Base-by-base conservation (phyloP, 2,888 invertebrate genomes). In the Prostheceraeus crozeri region DNA sequence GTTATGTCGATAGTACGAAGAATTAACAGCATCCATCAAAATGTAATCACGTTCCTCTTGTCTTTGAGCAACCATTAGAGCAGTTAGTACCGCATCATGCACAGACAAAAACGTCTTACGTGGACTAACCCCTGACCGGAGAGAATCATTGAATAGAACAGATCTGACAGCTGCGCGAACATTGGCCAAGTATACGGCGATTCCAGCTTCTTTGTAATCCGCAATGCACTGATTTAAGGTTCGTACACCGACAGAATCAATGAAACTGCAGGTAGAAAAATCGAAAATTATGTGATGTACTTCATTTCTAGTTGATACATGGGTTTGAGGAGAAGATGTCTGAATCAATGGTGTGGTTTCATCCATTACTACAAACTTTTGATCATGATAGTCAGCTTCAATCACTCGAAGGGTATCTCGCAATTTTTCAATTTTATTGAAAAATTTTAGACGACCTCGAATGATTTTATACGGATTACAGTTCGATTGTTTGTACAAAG, bases 61-160 rank as follows among this genome's bases (percentile, higher is more conserved):
- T 23, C 35, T 28, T n/a, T 59, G 59, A 33, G 56, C 56, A 14
- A 59, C 58, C 35, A 36, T 45, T n/a, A 65, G 27, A 19, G 65
- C 68, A 57, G 66, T 66, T 51, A 71, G 62, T 16, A 77, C 76
- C n/a, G 80, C 79, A 68, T 80, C 79, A 65, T 79, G 77, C 14
- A 79, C 68, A 1, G 77, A 72, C 1, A 79, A 71, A 67, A 75
- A 80, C 52, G 79, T 65, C 33, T 68, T 69, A 25, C 71, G 66
- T 52, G 73, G 67, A 21, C 74, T 72, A 31, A 76, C 36, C 11
- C 35, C 40, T 14, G 14, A 71, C 36, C 72, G 69, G 65, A 78
- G 76, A 14, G 71, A 67, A 36, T 76, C 75, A 53, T 70, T 71
- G 58, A 67, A 68, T 64, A 75, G 69, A 70, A 72, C 72, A 59